Percentiles rank a stretch among this genome's conserved stretches.
Evolutionary conservation across 2,113 vertebrate genomes (phyloP).

Genomic region (Maylandia zebra): DNA sequence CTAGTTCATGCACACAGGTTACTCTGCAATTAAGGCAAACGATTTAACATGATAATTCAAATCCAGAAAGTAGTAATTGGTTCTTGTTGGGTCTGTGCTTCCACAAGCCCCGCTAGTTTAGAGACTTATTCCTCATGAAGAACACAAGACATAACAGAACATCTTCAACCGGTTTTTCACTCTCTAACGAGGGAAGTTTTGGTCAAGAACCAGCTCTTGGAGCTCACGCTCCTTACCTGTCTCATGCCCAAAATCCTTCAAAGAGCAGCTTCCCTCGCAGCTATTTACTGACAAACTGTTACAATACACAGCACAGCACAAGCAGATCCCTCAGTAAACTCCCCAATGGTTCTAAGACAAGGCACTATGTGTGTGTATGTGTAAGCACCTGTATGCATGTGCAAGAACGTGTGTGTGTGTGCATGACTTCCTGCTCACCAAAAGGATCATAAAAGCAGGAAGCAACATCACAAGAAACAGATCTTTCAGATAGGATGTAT

Average conservation of each 20-base stretch:
- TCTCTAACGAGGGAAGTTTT: background rate
- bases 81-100: background rate
- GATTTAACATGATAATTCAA: background rate
- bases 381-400: background rate
- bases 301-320: background rate
- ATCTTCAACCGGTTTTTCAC: background rate
- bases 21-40: background rate
- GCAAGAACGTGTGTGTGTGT: background rate
- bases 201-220: background rate
- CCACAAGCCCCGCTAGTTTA: background rate
- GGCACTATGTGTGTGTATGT: background rate
- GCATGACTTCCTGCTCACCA: no score
- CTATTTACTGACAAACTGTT: background rate
- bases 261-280: background rate
- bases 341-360: background rate
- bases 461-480: background rate
- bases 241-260: background rate
- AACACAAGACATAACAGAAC: background rate
- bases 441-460: no score
- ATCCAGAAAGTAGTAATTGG: background rate
- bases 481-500: background rate
- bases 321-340: accelerated
- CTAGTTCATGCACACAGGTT: background rate
- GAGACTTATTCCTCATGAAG: background rate
- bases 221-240: accelerated